A percentile compares a stretch with the other conserved stretches of the same genome.
Conservation (phyloP, 2,113 vertebrate genomes). For the Aplodontia rufa region DNA sequence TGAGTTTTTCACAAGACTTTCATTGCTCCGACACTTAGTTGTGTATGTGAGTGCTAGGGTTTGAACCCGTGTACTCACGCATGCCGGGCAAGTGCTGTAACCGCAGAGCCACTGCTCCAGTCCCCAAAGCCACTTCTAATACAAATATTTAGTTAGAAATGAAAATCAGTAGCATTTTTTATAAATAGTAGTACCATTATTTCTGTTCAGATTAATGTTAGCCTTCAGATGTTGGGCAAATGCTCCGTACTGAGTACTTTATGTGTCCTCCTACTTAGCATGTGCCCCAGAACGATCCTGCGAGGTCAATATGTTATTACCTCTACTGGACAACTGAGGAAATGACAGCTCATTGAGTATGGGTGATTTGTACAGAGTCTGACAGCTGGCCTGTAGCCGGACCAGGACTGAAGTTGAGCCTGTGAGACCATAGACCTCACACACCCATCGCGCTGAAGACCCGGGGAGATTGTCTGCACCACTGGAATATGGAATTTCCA, state of each 20-base stretch:
- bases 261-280: fast-evolving
- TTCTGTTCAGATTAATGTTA: neutral
- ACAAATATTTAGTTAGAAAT: neutral
- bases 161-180: neutral
- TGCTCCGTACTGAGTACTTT: too few species aligned
- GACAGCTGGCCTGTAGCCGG: neutral
- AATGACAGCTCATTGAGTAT: neutral
- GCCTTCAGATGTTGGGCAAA: neutral
- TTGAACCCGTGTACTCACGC: too few species aligned
- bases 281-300: neutral
- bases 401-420: neutral
- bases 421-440: neutral
- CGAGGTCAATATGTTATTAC: neutral
- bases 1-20: too few species aligned
- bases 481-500: neutral
- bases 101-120: too few species aligned
- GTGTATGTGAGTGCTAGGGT: too few species aligned
- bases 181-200: fast-evolving
- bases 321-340: neutral
- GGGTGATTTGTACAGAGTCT: neutral
- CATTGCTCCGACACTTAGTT: too few species aligned
- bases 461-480: neutral
- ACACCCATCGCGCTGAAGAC: neutral
- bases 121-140: neutral
- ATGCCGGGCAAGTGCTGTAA: too few species aligned